Evolutionary conservation across 2,888 invertebrate species (phyloP).

Genomic region (Lasiommata megera): DNA sequence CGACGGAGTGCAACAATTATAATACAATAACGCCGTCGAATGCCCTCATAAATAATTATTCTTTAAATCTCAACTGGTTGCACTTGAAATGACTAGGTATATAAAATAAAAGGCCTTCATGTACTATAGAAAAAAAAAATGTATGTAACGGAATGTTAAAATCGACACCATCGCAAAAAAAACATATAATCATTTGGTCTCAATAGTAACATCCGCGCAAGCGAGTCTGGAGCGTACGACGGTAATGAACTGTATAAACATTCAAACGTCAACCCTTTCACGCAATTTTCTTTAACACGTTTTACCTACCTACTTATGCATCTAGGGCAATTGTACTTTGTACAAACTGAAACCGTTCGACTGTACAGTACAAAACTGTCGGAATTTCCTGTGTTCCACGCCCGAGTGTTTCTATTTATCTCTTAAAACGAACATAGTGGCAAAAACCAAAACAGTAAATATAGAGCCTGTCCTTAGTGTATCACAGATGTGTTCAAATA

Average conservation of each 20-base stretch:
- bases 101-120: slow-evolving; percentile 73
- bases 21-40: slow-evolving; percentile 60
- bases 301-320: slow-evolving; percentile 80
- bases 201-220: slow-evolving; percentile 75
- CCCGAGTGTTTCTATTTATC: slow-evolving; percentile 43
- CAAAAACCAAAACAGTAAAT: slow-evolving; percentile 53
- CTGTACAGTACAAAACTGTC: slow-evolving; percentile 65
- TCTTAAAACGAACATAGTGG: slow-evolving; percentile 57
- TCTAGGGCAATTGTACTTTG: slow-evolving; percentile 81
- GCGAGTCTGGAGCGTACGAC: slow-evolving; percentile 63
- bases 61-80: slow-evolving; percentile 78
- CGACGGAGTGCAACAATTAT: slow-evolving; percentile 59
- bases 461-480: slow-evolving; percentile 69
- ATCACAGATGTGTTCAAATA: slow-evolving; percentile 74
- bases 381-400: slow-evolving; percentile 52
- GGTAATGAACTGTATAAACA: slow-evolving; percentile 62
- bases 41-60: slow-evolving; percentile 53
- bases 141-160: slow-evolving; percentile 76
- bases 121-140: slow-evolving; percentile 56
- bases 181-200: slow-evolving; percentile 81
- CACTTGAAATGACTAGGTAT: slow-evolving; percentile 81
- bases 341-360: slow-evolving; percentile 75
- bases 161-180: slow-evolving; percentile 77
- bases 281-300: slow-evolving; percentile 44
- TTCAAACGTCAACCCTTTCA: slow-evolving; percentile 68